phyloP scores from a whole-genome alignment of 30 jellyfish, hydroid and myxozoan genomes.

The Cassiopea xamachana region DNA sequence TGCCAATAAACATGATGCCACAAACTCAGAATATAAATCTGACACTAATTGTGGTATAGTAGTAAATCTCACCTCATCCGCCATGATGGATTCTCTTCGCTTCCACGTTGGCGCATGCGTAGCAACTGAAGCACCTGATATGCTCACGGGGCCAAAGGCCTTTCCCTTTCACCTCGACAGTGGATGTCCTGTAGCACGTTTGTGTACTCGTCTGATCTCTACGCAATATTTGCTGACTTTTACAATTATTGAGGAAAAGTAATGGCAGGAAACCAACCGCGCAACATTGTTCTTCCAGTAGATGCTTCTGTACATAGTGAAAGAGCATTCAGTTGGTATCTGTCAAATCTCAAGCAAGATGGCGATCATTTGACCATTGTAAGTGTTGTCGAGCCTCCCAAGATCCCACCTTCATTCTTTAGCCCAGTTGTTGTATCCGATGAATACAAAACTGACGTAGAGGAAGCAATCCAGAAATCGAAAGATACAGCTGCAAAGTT shows the following conservation, averaged over 20 bases:
- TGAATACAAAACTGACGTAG: slow-evolving; percentile 58
- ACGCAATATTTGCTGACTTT: not conserved
- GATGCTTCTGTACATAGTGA: slow-evolving; percentile 85
- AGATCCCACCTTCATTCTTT: slow-evolving; percentile 56
- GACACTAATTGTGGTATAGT: not conserved
- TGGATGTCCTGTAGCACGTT: slow-evolving; percentile 37
- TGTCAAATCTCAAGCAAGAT: slow-evolving; percentile 56
- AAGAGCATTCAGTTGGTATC: slow-evolving; percentile 78
- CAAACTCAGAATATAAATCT: too few species aligned
- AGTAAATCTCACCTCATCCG: slow-evolving; percentile 35
- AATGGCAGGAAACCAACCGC: slow-evolving; percentile 39
- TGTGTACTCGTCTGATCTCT: not conserved
- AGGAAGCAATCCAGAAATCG: slow-evolving; percentile 56
- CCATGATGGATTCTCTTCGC: slow-evolving; percentile 45
- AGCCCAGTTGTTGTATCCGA: slow-evolving; percentile 74
- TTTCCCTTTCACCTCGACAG: slow-evolving; percentile 5
- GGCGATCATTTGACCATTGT: slow-evolving; percentile 76
- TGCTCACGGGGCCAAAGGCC: slow-evolving; percentile 54
- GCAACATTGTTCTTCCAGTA: slow-evolving; percentile 70
- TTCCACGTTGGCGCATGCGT: slow-evolving; percentile 48
- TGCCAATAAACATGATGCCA: too few species aligned
- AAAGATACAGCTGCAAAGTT: slow-evolving; percentile 48
- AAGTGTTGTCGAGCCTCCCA: slow-evolving; percentile 81
- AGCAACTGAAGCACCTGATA: not conserved
- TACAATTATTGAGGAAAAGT: not conserved